Conservation (phyloP, 2,113 vertebrate species). For the Salvelinus alpinus region DNA sequence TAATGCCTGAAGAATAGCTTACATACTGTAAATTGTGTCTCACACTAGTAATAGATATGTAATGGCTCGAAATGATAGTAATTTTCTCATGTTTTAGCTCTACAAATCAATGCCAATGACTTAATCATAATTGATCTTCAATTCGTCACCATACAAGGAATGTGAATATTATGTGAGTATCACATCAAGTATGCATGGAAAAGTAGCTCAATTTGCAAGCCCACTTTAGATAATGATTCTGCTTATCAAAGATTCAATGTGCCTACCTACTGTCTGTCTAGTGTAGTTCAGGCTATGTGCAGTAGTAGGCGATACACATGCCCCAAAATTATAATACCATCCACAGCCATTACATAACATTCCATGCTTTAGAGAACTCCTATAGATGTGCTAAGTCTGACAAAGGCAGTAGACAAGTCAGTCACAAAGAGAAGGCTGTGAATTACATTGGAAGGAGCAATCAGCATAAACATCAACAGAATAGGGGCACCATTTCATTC, state of each 20-base stretch:
- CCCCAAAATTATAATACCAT: slow-evolving; percentile 1
- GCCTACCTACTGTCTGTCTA: not conserved
- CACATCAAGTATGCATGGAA: too few species aligned
- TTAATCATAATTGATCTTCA: not conserved
- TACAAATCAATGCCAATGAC: not conserved
- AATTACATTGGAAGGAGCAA: not conserved
- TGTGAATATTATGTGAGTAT: not conserved
- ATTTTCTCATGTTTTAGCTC: not conserved
- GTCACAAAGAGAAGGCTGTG: not conserved
- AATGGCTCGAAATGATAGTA: not conserved
- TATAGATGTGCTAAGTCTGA: too few species aligned
- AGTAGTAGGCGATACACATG: not conserved
- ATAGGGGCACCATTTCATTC: not conserved
- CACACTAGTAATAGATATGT: not conserved
- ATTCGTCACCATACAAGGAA: not conserved
- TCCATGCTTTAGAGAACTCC: not conserved
- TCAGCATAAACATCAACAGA: not conserved
- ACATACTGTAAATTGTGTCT: not conserved
- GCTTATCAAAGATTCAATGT: not conserved
- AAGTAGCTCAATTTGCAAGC: not conserved
- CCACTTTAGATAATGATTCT: not conserved
- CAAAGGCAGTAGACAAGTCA: too few species aligned
- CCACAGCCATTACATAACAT: not conserved
- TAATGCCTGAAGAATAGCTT: not conserved
- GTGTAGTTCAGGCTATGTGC: not conserved